Conservation (phyloP, 2,113 vertebrate genomes). For the Zosterops hypoxanthus region DNA sequence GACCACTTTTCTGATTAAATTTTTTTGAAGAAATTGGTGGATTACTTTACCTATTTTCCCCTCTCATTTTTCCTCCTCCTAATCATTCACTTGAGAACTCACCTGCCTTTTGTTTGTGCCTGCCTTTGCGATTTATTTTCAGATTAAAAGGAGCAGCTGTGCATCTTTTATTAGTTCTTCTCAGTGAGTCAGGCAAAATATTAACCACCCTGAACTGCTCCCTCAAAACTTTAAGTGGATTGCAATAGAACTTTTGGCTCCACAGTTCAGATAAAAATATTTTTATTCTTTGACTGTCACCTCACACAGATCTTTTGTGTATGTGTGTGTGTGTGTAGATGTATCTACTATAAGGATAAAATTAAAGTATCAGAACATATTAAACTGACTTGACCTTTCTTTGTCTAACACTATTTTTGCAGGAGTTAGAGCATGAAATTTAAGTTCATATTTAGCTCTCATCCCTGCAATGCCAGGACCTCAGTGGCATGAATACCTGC, state of each 20-base stretch:
- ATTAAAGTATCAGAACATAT: not conserved
- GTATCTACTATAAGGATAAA: not conserved
- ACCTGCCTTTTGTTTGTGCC: slow-evolving; percentile 39
- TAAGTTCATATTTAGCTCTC: not conserved
- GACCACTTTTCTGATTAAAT: slow-evolving; percentile 40
- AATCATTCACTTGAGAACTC: not conserved
- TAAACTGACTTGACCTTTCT: not conserved
- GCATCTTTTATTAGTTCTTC: slow-evolving; percentile 34
- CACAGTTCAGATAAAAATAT: not conserved
- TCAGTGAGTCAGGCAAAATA: slow-evolving; percentile 16
- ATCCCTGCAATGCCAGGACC: not conserved
- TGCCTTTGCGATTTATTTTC: slow-evolving; percentile 42
- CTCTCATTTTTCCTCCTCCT: not conserved
- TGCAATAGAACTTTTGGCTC: not conserved
- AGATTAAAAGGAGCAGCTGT: slow-evolving; percentile 25
- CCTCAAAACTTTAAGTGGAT: not conserved
- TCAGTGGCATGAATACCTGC: not conserved
- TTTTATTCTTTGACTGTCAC: not conserved
- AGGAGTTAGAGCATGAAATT: not conserved
- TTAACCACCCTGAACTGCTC: not conserved
- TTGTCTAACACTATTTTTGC: not conserved
- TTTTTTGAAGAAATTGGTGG: not conserved
- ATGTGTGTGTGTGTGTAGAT: not conserved
- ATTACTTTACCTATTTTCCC: not conserved
- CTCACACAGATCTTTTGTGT: not conserved